Conservation (phyloP, 2,797 vertebrate genomes). For the Platalea minor region DNA sequence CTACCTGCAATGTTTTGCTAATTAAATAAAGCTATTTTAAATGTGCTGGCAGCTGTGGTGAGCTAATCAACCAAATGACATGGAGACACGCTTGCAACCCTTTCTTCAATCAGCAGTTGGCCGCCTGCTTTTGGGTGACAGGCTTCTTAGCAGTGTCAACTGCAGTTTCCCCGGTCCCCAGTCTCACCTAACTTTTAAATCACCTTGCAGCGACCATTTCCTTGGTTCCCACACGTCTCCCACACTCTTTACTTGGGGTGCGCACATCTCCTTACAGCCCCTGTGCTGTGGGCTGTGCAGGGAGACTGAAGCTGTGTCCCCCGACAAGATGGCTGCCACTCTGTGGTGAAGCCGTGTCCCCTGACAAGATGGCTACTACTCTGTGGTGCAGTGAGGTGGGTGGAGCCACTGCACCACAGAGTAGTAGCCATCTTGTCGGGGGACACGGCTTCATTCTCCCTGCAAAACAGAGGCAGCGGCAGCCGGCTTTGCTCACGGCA, state of each 20-base stretch:
- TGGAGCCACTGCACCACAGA: too few relatives aligned
- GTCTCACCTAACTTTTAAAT: background rate
- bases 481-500: background rate
- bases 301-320: background rate
- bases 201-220: background rate
- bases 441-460: accelerated
- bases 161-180: background rate
- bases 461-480: background rate
- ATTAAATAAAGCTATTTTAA: background rate
- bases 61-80: background rate
- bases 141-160: background rate
- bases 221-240: background rate
- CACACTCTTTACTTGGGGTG: background rate
- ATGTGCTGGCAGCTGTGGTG: background rate
- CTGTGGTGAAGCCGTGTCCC: background rate
- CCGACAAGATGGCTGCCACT: accelerated
- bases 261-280: background rate
- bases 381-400: background rate
- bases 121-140: background rate
- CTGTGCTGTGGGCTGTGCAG: too few relatives aligned
- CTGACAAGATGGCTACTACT: accelerated
- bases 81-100: background rate
- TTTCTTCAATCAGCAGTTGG: background rate
- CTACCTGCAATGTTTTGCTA: background rate
- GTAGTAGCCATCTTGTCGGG: background rate